Evolutionary conservation across 1,140 invertebrate species (phyloP), one percentile per base, ranked within the genome.

Genomic region (Lasioglossum baleicum): DNA sequence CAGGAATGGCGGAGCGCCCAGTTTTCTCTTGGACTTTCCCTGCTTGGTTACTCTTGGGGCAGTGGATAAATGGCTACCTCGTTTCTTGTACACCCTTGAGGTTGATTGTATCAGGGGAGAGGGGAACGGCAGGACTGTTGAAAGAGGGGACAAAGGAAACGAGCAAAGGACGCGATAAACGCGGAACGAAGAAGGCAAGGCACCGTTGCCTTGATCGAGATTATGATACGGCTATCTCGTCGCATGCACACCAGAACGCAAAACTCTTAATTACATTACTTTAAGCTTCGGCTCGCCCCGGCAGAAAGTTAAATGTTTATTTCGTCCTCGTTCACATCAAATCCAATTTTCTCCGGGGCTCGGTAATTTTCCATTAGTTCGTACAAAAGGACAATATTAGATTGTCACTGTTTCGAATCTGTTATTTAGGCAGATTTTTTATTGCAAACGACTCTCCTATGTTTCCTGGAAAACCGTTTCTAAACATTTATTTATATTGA

Each of bases 11-110:
- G 81, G 72, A 58, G 61, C 73, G 70, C 61, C 68, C 68, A 83
- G 83, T 86, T 86, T 86, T 86, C 84, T 86, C 84, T 86, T 85
- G 84, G 84, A 85, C 84, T 85, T 85, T 86, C 84, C 72, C 83
- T 72, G 83, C 72, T 86, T 80, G 84, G 84, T 86, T 85, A 82
- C 75, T 86, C 72, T 74, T 76, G 67, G 80, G 84, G 84, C 85
- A 86, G 80, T 76, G 84, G 76, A 86, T 86, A 86, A 86, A 86
- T 86, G 84, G 84, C 84, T 85, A 85, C 83, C 84, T 85, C 84
- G 84, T 80, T 86, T 86, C 69, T 67, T 69, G 75, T 80, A 85
- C 84, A 76, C 80, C 83, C 83, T 86, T 80, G 61, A 86, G 85
- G 84, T 83, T 86, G 84, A 86, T 86, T 86, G 84, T 86, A 80